A percentile compares a stretch with the other conserved stretches of the same genome.
Conservation (phyloP, 2,888 invertebrate species). For the Leptinotarsa haldemani region DNA sequence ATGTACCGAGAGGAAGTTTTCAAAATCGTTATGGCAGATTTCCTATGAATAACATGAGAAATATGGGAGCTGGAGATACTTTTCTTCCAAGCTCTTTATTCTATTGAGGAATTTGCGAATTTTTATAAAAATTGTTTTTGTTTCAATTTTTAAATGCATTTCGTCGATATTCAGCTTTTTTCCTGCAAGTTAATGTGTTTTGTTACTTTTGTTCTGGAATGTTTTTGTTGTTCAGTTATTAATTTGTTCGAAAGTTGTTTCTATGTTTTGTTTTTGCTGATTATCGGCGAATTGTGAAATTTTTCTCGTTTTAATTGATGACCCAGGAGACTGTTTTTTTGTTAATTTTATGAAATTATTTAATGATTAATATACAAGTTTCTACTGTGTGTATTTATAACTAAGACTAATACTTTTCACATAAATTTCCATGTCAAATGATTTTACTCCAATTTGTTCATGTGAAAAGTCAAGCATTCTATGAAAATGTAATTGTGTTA, state of each 20-base stretch:
- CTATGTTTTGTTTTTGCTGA: constrained; percentile 42
- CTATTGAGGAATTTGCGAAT: constrained; percentile 47
- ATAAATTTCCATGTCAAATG: constrained; percentile 12
- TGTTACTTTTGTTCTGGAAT: constrained; percentile 34
- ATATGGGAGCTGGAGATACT: constrained; percentile 62
- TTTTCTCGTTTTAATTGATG: constrained; percentile 42
- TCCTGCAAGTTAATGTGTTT: constrained; percentile 20
- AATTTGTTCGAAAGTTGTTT: constrained; percentile 43
- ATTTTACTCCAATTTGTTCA: neutral
- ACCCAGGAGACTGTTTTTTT: constrained; percentile 46
- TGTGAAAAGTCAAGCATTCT: neutral
- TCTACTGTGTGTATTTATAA: constrained; percentile 40
- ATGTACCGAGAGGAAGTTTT: constrained; percentile 51
- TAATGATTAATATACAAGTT: constrained; percentile 45
- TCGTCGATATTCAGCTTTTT: constrained; percentile 42
- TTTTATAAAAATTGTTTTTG: constrained; percentile 36
- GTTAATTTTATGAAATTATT: constrained; percentile 45
- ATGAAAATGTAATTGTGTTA: constrained; percentile 22
- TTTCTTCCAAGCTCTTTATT: constrained; percentile 60
- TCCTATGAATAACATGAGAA: constrained; percentile 53
- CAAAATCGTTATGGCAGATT: constrained; percentile 50
- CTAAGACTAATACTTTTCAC: constrained; percentile 37
- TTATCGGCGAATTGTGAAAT: constrained; percentile 38
- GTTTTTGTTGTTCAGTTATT: constrained; percentile 43
- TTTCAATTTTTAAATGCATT: constrained; percentile 41